Evolutionary conservation across 1,140 invertebrate species (phyloP), one percentile per base, ranked within the genome.

Genomic region (Drosophila nigromelanica): DNA sequence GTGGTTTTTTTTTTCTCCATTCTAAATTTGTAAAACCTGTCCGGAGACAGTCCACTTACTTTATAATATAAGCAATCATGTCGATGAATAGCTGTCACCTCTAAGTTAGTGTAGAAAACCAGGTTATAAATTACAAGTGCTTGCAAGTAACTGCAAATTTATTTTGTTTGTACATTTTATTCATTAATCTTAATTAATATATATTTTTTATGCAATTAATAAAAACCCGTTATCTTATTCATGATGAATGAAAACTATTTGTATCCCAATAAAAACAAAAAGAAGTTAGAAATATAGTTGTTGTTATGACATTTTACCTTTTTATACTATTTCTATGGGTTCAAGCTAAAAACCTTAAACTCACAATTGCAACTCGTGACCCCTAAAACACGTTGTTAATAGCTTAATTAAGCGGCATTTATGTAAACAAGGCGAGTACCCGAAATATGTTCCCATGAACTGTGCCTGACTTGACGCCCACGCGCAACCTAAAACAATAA

Each of bases 391-490:
- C 56, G 51, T 47, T 72, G 82, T 86, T 86, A 86, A 87, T 87
- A 77, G 72, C 82, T 87, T 89, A 87, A 89, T 87, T 87, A 82
- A 89, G 71, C 61, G 72, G 50, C 79, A 72, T 68, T 76, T 73
- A 73, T 76, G 76, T 80, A 76, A 82, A 78, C 63, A 75, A 54
- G 47, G 48, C 70, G 61, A 50, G 42, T 73, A 66, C 40, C 37
- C 15, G 18, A 52, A 64, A 55, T 61, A 71, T 66, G 50, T 73
- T 73, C 73, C 73, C 80, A 85, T 85, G 80, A 80, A 74, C 80
- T 77, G 60, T 56, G 71, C 8, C 67, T 58, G 62, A 81, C 78
- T 73, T 69, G 63, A 72, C 82, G 83, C 82, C 82, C 82, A 87
- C 82, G 83, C 73, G 73, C 63, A 67, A 68, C 59, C 63, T 35